These are phyloP conservation scores for Galleria mellonella DNA, from an alignment of 1,140 invertebrate species.

Conservation along the genomic window DNA sequence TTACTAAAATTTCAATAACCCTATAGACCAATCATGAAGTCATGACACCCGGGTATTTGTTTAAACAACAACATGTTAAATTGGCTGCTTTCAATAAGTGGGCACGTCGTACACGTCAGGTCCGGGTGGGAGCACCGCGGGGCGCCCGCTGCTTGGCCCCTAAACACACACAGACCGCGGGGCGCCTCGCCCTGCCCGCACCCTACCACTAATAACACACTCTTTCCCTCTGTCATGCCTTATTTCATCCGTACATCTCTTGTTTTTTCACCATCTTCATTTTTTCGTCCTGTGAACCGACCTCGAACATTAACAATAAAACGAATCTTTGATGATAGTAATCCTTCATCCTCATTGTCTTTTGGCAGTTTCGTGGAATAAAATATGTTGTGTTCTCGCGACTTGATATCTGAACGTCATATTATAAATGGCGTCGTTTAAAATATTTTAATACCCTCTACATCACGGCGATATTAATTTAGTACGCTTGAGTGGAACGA, in stretches of 20 bases:
- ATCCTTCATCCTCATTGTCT: slow-evolving; percentile 73
- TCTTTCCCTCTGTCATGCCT: slow-evolving; percentile 68
- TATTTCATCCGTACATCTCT: slow-evolving; percentile 61
- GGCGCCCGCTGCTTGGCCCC: slow-evolving; percentile 46
- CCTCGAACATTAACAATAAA: slow-evolving; percentile 65
- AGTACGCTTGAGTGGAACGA: slow-evolving; percentile 64
- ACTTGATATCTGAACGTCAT: slow-evolving; percentile 67
- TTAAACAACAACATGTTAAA: slow-evolving; percentile 66
- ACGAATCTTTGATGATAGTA: slow-evolving; percentile 66
- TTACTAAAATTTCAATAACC: slow-evolving; percentile 39
- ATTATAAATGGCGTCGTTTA: slow-evolving; percentile 72
- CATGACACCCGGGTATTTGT: slow-evolving; percentile 44
- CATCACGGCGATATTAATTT: slow-evolving; percentile 71
- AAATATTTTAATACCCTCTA: slow-evolving; percentile 73
- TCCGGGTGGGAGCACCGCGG: slow-evolving; percentile 17
- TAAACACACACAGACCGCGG: slow-evolving; percentile 75
- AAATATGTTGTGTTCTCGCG: slow-evolving; percentile 65
- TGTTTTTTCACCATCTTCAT: slow-evolving; percentile 54
- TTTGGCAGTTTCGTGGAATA: slow-evolving; percentile 72
- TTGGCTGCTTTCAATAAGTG: slow-evolving; percentile 64
- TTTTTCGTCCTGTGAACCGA: slow-evolving; percentile 43
- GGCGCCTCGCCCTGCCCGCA: slow-evolving; percentile 59
- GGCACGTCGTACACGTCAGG: slow-evolving; percentile 24
- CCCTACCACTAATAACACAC: slow-evolving; percentile 60
- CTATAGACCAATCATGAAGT: slow-evolving; percentile 27